Percentiles rank a stretch among this genome's conserved stretches.
phyloP scores from a whole-genome alignment of 2,797 vertebrate genomes.

The Propithecus perrieri region DNA sequence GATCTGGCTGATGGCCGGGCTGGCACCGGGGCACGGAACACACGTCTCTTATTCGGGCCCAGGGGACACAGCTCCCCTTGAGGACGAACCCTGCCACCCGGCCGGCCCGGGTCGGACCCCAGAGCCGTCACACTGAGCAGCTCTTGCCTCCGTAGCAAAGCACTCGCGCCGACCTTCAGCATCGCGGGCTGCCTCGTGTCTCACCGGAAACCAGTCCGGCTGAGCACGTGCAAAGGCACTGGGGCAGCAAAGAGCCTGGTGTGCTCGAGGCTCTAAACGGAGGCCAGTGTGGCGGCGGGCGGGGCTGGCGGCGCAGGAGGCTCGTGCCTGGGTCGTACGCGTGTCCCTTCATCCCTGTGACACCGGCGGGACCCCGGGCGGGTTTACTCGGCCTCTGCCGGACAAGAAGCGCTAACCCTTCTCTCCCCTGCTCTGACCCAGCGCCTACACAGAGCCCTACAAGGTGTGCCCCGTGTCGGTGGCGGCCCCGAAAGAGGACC shows the following conservation, averaged over 20 bases:
- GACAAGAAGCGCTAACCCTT: neutral
- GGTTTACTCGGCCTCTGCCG: neutral
- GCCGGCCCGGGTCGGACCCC: neutral
- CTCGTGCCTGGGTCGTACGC: neutral
- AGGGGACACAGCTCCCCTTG: neutral
- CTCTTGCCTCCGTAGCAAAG: neutral
- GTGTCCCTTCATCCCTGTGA: neutral
- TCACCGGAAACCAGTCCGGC: neutral
- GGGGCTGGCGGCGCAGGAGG: neutral
- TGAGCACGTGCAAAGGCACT: neutral
- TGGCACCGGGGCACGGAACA: neutral
- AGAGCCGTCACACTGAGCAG: neutral
- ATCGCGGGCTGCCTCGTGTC: too few species aligned
- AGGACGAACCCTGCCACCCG: neutral
- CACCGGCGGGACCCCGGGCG: too few species aligned
- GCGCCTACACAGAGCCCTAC: slow-evolving; percentile 97
- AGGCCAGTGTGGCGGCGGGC: too few species aligned
- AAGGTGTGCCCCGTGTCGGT: slow-evolving; percentile 88
- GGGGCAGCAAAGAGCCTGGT: neutral
- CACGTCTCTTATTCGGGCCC: neutral
- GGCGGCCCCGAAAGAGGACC: slow-evolving; percentile 80
- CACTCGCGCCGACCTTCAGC: too few species aligned
- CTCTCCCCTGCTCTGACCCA: slow-evolving; percentile 79
- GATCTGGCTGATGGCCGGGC: too few species aligned
- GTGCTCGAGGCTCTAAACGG: too few species aligned